Conservation (phyloP, 2,888 invertebrate genomes). For the Nebria brevicollis region DNA sequence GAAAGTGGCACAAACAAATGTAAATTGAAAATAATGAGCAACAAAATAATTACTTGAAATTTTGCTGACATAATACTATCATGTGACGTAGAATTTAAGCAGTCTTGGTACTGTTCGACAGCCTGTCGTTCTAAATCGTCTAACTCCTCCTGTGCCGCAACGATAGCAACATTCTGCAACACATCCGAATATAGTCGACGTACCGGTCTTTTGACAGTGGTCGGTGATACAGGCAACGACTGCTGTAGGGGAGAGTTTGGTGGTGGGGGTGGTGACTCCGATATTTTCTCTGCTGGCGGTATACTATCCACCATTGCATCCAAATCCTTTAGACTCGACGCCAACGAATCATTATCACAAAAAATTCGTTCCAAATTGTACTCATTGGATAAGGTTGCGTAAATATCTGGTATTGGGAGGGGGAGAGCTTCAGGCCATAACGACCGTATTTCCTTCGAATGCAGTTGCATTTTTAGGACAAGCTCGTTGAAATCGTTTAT, state of each 20-base stretch:
- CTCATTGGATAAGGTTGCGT: slow-evolving; percentile 11
- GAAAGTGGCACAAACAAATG: background rate
- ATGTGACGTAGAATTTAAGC: slow-evolving; percentile 49
- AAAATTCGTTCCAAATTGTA: slow-evolving; percentile 5
- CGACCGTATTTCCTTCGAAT: slow-evolving; percentile 23
- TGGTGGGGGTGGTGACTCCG: background rate
- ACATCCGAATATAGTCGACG: slow-evolving; percentile 60
- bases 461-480: slow-evolving; percentile 24
- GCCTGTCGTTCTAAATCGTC: slow-evolving; percentile 71
- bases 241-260: background rate
- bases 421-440: slow-evolving; percentile 18
- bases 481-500: slow-evolving; percentile 23
- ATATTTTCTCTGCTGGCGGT: background rate
- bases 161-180: slow-evolving; percentile 55
- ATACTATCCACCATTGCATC: background rate
- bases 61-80: slow-evolving; percentile 39
- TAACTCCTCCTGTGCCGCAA: slow-evolving; percentile 18
- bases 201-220: slow-evolving; percentile 35
- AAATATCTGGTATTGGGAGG: slow-evolving; percentile 21
- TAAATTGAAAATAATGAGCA: background rate
- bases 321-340: background rate
- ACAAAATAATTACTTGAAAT: slow-evolving; percentile 25
- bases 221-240: background rate
- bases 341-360: slow-evolving; percentile 16
- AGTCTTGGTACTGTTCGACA: slow-evolving; percentile 69